Percentiles rank a stretch among this genome's conserved stretches.
Conservation (phyloP, 1,140 invertebrate species). For the Oedothorax gibbosus region DNA sequence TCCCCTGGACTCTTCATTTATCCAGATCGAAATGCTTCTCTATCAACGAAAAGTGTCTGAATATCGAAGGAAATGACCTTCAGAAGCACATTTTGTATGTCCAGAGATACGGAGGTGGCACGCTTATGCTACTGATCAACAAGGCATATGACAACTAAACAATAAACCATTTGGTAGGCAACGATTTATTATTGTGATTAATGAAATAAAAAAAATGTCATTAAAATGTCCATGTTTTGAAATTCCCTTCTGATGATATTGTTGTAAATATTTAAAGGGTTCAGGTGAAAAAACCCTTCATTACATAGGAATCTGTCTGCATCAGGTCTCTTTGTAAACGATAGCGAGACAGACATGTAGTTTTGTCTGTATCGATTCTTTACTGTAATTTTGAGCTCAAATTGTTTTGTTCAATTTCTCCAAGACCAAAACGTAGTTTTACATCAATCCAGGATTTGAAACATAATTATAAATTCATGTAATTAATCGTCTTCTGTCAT, state of each 20-base stretch:
- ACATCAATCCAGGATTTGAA: no score
- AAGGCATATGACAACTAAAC: constrained; percentile 41
- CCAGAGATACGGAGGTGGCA: constrained; percentile 29
- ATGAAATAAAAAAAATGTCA: background rate
- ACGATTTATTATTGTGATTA: background rate
- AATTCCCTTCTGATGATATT: background rate
- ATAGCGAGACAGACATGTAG: no score
- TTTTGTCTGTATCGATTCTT: no score
- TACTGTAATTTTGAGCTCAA: no score
- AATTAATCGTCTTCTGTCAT: no score
- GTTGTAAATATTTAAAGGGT: background rate
- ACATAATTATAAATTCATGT: no score
- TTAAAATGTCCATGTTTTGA: background rate
- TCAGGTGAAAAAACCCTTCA: no score
- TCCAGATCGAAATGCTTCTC: background rate
- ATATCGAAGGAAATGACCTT: constrained; percentile 41
- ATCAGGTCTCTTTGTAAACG: no score
- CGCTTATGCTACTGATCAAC: constrained; percentile 26
- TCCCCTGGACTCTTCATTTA: no score
- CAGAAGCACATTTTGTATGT: constrained; percentile 41
- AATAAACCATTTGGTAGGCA: constrained; percentile 39
- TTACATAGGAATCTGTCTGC: no score
- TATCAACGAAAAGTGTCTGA: background rate
- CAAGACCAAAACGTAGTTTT: no score
- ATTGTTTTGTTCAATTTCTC: no score